Evolutionary conservation across 2,113 vertebrate species (phyloP).

Genomic region (Zosterops pallidus): DNA sequence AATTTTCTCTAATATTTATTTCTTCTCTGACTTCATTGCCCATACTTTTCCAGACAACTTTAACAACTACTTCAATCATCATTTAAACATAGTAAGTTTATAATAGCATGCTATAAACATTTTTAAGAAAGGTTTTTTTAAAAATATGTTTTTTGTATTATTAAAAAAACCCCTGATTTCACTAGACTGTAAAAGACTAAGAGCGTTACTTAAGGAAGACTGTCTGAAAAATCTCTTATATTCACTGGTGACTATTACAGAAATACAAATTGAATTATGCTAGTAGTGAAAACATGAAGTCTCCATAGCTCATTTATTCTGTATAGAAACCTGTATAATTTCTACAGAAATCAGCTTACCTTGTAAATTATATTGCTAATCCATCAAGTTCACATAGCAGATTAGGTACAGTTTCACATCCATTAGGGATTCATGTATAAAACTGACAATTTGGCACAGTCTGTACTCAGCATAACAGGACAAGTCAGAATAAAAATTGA

Average conservation of each 20-base stretch:
- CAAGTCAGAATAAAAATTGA: not conserved
- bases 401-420: constrained; percentile 20
- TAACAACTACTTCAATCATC: not conserved
- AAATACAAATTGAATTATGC: constrained; percentile 13
- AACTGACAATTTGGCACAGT: constrained; percentile 19
- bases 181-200: not conserved
- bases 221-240: not conserved
- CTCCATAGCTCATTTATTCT: constrained; percentile 7
- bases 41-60: not conserved
- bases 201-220: not conserved
- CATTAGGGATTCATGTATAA: constrained; percentile 21
- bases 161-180: not conserved
- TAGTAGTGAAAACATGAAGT: constrained; percentile 23
- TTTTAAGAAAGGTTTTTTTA: not conserved
- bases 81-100: not conserved
- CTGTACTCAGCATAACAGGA: constrained; percentile 9
- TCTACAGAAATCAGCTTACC: constrained; percentile 30
- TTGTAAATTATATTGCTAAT: constrained; percentile 32
- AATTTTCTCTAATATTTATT: not conserved
- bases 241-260: not conserved
- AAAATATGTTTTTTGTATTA: not conserved
- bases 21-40: not conserved
- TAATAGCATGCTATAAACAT: not conserved
- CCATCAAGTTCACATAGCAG: constrained; percentile 24
- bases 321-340: not conserved